phyloP scores from a whole-genome alignment of 2,113 vertebrate species.

The Sapayoa aenigma region DNA sequence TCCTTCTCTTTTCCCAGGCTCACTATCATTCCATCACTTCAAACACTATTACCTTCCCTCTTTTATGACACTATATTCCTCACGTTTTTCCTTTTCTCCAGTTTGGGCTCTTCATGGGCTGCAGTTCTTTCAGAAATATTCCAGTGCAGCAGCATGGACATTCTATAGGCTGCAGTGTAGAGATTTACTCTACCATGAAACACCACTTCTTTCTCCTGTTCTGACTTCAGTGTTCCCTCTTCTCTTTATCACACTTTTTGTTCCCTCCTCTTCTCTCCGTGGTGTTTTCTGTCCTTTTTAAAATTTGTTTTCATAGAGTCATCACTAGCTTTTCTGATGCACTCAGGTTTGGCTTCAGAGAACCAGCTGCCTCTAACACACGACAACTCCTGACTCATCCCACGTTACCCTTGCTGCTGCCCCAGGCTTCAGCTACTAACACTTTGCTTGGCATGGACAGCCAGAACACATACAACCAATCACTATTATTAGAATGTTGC shows the following conservation, averaged over 20 bases:
- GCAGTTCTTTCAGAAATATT: not conserved
- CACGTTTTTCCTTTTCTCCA: not conserved
- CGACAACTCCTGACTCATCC: not conserved
- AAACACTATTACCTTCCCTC: not conserved
- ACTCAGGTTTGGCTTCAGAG: not conserved
- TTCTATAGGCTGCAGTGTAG: not conserved
- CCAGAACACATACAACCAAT: not conserved
- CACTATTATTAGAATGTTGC: not conserved
- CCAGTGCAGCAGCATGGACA: fast-evolving
- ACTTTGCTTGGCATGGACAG: not conserved
- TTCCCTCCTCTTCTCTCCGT: not conserved
- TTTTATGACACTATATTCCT: not conserved
- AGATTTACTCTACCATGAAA: not conserved
- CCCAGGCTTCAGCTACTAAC: fast-evolving
- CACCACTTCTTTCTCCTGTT: not conserved
- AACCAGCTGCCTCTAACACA: not conserved
- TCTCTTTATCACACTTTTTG: not conserved
- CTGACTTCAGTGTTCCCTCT: not conserved
- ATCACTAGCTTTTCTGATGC: not conserved
- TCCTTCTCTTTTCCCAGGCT: not conserved
- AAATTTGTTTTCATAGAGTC: fast-evolving
- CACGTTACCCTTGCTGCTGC: not conserved
- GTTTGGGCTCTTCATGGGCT: fast-evolving
- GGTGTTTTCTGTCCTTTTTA: not conserved
- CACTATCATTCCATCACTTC: not conserved